Percentiles rank a stretch among this genome's conserved stretches.
These are phyloP conservation scores for Tachycineta bicolor DNA, from an alignment of 2,113 vertebrate species.

Conservation along the genomic window DNA sequence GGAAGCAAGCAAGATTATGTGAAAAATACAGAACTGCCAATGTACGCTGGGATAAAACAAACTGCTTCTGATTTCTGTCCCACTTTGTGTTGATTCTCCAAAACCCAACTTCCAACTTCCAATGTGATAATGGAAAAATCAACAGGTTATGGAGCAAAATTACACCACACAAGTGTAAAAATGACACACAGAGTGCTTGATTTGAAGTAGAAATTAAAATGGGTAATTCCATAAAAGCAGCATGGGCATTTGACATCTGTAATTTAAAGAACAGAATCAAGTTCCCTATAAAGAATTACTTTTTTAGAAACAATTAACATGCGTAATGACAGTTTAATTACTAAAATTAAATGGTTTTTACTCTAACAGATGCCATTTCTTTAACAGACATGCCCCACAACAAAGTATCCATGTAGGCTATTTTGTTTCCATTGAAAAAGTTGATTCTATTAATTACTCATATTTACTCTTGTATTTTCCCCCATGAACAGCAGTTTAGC, in stretches of 20 bases:
- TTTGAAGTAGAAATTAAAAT: background rate
- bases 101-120: background rate
- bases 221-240: background rate
- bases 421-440: background rate
- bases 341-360: background rate
- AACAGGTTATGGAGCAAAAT: background rate
- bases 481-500: background rate
- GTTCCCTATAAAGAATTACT: background rate
- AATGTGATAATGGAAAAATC: background rate
- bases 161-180: background rate
- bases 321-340: background rate
- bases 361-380: background rate
- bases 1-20: background rate
- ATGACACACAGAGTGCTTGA: background rate
- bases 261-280: too few relatives aligned
- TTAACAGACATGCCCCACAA: background rate
- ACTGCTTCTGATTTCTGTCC: background rate
- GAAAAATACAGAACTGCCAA: background rate
- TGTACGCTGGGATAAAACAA: background rate
- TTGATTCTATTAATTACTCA: background rate
- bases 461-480: background rate
- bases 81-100: fast-evolving
- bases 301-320: background rate
- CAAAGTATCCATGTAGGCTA: background rate
- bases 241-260: background rate